Base-by-base conservation (phyloP, 2,888 invertebrate genomes). In the Scaptomyza parva region DNA sequence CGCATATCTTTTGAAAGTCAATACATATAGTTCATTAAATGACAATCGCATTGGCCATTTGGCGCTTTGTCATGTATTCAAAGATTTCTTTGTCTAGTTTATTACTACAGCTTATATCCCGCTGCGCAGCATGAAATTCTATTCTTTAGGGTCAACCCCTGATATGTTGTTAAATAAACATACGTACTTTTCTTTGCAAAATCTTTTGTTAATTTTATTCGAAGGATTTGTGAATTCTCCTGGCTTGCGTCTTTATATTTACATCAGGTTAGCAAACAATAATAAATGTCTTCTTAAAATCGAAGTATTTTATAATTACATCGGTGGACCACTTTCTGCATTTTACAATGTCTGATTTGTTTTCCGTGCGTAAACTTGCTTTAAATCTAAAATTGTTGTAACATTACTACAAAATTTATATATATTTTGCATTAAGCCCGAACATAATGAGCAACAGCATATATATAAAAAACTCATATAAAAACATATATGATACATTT, bases 1-100 rank as follows among this genome's bases (percentile, higher is more conserved):
- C 17, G 44, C 30, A 47, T 26, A 48, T 48, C 37, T 55, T 64
- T 69, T 62, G 60, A 58, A 48, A 68, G 48, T 71, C 76, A 69
- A 78, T 76, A 64, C n/a, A n/a, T 69, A 62, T 61, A 74, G 69
- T 76, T 73, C 63, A 78, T 76, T 71, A 79, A 75, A 79, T 70
- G 55, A 78, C 76, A 82, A 71, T 70, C 53, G 60, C 51, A 59
- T 70, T 73, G 55, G 63, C 51, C 70, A 52, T 65, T 70, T 69
- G 53, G 37, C 61, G 50, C 60, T 62, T 43, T 64, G 50, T 20
- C 50, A 58, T 50, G n/a, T 45, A 47, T 28, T 63, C 71, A 50
- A 68, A 52, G 33, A 40, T 17, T 11, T 62, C 26, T 52, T 74
- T 74, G 74, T 74, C 22, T 47, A 33, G 7, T 39, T 43, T 37